These are phyloP conservation scores for Siderastrea radians DNA, from an alignment of 92 coral and sea anemone genomes.

Conservation along the genomic window DNA sequence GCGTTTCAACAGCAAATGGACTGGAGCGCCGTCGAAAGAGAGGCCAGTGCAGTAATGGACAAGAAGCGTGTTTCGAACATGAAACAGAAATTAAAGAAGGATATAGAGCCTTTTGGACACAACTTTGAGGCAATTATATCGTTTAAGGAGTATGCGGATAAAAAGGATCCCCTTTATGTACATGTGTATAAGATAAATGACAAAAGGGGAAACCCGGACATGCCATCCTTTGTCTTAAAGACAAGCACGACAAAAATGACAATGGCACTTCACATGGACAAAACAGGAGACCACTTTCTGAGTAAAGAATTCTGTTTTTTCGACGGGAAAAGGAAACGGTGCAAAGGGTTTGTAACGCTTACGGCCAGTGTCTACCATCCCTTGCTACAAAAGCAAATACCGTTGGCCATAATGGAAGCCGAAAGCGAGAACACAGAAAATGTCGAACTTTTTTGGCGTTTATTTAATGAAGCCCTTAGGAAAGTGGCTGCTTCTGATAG, in stretches of 20 bases:
- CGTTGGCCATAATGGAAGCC: constrained; percentile 58
- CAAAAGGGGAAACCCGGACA: constrained; percentile 68
- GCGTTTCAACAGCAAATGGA: constrained; percentile 54
- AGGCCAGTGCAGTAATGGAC: constrained; percentile 49
- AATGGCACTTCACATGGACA: constrained; percentile 64
- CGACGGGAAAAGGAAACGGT: constrained; percentile 73
- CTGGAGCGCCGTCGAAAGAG: constrained; percentile 62
- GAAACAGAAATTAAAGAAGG: constrained; percentile 64
- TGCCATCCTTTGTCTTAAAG: constrained; percentile 73
- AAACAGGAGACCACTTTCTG: constrained; percentile 41
- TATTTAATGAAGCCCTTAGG: constrained; percentile 56
- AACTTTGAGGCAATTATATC: constrained; percentile 74
- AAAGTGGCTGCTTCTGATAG: constrained; percentile 36
- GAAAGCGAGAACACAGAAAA: constrained; percentile 51
- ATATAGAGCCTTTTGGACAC: constrained; percentile 70
- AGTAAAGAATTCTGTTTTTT: constrained; percentile 68
- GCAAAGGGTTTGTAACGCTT: constrained; percentile 58
- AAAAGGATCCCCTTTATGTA: constrained; percentile 68
- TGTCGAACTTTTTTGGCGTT: constrained; percentile 56
- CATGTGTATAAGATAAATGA: constrained; percentile 69
- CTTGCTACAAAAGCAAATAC: constrained; percentile 49
- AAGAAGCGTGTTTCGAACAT: constrained; percentile 57
- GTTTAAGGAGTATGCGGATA: constrained; percentile 76
- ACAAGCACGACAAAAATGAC: constrained; percentile 61
- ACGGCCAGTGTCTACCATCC: constrained; percentile 74